A percentile compares a stretch with the other conserved stretches of the same genome.
Conservation (phyloP, 2,888 invertebrate genomes). For the Crocallis elinguaria region DNA sequence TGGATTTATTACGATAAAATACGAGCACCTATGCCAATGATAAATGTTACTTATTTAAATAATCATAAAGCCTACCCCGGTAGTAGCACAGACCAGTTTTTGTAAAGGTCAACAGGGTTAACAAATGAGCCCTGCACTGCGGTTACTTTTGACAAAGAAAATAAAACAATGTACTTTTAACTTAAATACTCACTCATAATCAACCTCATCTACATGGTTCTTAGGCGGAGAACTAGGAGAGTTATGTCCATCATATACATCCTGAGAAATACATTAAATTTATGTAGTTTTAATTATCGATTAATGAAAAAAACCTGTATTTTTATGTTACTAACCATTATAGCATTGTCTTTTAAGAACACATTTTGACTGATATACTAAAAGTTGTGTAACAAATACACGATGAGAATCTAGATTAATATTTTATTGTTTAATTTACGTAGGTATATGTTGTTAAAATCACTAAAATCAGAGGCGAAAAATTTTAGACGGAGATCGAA, state of each 20-base stretch:
- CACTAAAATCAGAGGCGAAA: too few relatives aligned
- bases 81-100: constrained; percentile 4
- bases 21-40: too few relatives aligned
- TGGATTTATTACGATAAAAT: too few relatives aligned
- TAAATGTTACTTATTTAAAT: too few relatives aligned
- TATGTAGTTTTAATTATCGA: neutral
- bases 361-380: constrained; percentile 1
- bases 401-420: too few relatives aligned
- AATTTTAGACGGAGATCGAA: too few relatives aligned
- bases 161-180: neutral
- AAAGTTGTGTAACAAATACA: too few relatives aligned
- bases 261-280: constrained; percentile 4
- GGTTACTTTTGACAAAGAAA: constrained; percentile 37
- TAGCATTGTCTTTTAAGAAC: constrained; percentile 5
- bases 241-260: constrained; percentile 28
- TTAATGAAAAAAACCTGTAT: neutral
- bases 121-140: constrained; percentile 13
- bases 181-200: constrained; percentile 66
- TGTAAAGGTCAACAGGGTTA: constrained; percentile 17
- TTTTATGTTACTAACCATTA: constrained; percentile 21
- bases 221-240: constrained; percentile 58
- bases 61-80: neutral
- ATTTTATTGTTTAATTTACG: too few relatives aligned
- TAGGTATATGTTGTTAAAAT: too few relatives aligned
- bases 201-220: constrained; percentile 52